Base-by-base conservation (phyloP, 2,888 invertebrate species). In the Acleris holmiana region DNA sequence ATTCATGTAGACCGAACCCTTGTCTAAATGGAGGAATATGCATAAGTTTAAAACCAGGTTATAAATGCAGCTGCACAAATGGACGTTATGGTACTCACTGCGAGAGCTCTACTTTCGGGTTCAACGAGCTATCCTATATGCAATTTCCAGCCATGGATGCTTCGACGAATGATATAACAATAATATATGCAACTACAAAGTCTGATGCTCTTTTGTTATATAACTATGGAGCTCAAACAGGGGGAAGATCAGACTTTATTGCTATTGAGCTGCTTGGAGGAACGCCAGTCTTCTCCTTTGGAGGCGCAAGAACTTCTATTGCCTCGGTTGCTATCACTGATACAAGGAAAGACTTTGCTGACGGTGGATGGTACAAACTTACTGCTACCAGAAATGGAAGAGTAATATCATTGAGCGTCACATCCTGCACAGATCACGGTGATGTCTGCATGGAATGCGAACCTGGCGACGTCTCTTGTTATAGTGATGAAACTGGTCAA, bases 1-100 rank as follows among this genome's bases (percentile, higher is more conserved):
- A 98, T 82, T 97, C 97, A 0, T 99, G 99, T 79, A 93, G 98
- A 67, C 97, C 98, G 0, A 98, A 98, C 84, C 98, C 98, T n/a
- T 99, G 99, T 77, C 90, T 97, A 68, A 94, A 98, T 82, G 98
- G 97, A 25, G 98, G 98, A 35, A 93, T 97, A 50, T 99, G 99
- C 79, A 95, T 97, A 17, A 96, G 96, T 69, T 90, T 97, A n/a
- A 97, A 97, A 79, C 97, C 97, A 7, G 97, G 97, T 41, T 98
- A 97, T 80, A 95, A 94, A 80, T 96, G 96, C 76, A 96, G 96
- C 73, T 99, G 99, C 79, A 95, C 95, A 0, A 96, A 97, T 75
- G 98, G 97, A 13, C 94, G 96, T 40, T 98, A 98, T 79, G 99
- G 99, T 8, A 94, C 96, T 46, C 97, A 97, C 76, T 99, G 99